Evolutionary conservation across 64 coral and sea anemone genomes (phyloP).

Genomic region (Stichodactyla mertensii): DNA sequence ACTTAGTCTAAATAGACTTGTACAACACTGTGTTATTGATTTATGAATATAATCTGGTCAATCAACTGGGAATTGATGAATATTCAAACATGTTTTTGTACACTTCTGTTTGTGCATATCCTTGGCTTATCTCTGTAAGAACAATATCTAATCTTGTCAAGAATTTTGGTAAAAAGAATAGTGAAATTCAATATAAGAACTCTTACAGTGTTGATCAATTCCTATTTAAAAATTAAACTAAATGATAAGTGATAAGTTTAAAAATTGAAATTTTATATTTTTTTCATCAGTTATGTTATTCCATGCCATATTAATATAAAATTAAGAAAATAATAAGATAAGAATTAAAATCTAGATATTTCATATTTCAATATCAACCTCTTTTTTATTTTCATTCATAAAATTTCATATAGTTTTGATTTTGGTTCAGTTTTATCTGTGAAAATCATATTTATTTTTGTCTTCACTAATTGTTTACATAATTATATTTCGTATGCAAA

Average conservation of each 20-base stretch:
- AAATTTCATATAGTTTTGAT: too few species aligned
- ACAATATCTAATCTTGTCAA: not conserved
- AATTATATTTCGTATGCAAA: not conserved
- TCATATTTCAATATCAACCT: not conserved
- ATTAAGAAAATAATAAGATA: too few species aligned
- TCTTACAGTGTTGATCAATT: not conserved
- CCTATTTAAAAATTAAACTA: not conserved
- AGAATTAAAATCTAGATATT: too few species aligned
- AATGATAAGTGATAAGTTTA: not conserved
- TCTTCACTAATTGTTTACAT: not conserved
- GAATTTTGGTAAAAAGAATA: not conserved
- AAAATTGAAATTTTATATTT: not conserved
- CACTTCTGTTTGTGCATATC: not conserved
- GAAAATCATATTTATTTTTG: not conserved
- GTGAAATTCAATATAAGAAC: not conserved
- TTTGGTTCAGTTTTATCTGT: not conserved
- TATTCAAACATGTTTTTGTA: not conserved
- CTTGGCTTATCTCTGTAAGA: not conserved
- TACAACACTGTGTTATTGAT: not conserved
- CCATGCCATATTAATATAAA: too few species aligned
- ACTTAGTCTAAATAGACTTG: not conserved
- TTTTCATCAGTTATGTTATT: not conserved
- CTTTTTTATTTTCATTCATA: not conserved
- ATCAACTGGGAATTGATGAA: not conserved
- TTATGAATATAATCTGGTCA: not conserved